Conservation (phyloP, 2,888 invertebrate species). For the Fissipunctia ypsillon region DNA sequence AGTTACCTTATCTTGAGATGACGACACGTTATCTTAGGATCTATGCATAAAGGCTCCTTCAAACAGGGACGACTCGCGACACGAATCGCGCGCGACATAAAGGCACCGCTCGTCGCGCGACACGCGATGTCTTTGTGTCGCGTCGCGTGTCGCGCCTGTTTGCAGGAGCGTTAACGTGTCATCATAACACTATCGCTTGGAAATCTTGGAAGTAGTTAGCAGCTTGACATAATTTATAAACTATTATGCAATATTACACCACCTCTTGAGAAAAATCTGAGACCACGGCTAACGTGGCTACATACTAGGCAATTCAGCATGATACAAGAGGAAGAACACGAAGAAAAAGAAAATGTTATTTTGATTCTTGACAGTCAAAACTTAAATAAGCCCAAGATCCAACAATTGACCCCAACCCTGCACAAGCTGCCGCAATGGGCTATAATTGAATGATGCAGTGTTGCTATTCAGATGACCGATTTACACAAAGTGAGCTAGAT, state of each 20-base stretch:
- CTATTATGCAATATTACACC: constrained; percentile 1
- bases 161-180: too few species aligned
- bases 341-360: not conserved
- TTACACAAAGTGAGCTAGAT: not conserved
- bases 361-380: not conserved
- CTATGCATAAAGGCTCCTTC: too few species aligned
- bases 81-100: too few species aligned
- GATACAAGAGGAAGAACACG: not conserved
- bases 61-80: too few species aligned
- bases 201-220: constrained; percentile 33
- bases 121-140: too few species aligned
- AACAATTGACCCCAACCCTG: not conserved
- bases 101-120: too few species aligned
- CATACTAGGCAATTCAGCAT: not conserved
- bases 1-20: constrained; percentile 11
- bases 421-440: not conserved
- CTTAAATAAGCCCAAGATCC: not conserved
- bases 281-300: not conserved
- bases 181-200: constrained; percentile 22
- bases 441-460: constrained; percentile 1
- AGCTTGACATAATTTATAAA: constrained; percentile 18
- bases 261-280: not conserved
- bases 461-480: not conserved
- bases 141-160: too few species aligned
- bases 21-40: constrained; percentile 18